Evolutionary conservation across 2,888 invertebrate genomes (phyloP).

Genomic region (Microchrysa polita): DNA sequence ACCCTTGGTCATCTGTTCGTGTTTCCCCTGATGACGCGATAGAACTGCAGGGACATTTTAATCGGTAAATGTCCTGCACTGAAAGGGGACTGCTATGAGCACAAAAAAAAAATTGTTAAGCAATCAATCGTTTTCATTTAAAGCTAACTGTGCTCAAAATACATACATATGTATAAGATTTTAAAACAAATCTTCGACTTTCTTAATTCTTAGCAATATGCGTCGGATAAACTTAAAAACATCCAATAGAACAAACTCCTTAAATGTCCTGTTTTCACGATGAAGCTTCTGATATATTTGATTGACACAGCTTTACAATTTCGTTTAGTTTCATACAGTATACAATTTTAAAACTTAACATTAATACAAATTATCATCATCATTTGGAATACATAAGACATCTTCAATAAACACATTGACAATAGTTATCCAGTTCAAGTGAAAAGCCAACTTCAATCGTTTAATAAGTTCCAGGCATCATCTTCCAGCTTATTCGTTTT

Average conservation of each 20-base stretch:
- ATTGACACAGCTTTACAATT: slow-evolving; percentile 28
- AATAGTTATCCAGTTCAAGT: not conserved
- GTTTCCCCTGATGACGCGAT: too few relatives aligned
- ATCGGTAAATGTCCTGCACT: too few relatives aligned
- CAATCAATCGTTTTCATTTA: too few relatives aligned
- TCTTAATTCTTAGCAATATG: too few relatives aligned
- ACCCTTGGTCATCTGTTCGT: too few relatives aligned
- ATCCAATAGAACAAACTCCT: not conserved
- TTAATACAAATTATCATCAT: slow-evolving; percentile 42
- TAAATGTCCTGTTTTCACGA: slow-evolving; percentile 6
- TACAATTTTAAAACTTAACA: slow-evolving; percentile 42
- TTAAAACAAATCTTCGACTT: too few relatives aligned
- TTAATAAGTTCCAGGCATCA: slow-evolving; percentile 71
- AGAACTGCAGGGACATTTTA: too few relatives aligned
- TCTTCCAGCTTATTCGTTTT: slow-evolving; percentile 68
- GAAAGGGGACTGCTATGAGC: too few relatives aligned
- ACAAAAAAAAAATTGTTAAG: too few relatives aligned
- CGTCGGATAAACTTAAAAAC: not conserved
- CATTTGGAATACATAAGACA: slow-evolving; percentile 35
- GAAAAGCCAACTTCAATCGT: slow-evolving; percentile 64
- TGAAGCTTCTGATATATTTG: slow-evolving; percentile 18
- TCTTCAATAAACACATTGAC: slow-evolving; percentile 17
- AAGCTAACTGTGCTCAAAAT: too few relatives aligned
- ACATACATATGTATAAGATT: too few relatives aligned
- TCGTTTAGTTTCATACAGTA: slow-evolving; percentile 31